Evolutionary conservation across 2,797 vertebrate species (phyloP).

Genomic region (Dromococcyx pavoninus): DNA sequence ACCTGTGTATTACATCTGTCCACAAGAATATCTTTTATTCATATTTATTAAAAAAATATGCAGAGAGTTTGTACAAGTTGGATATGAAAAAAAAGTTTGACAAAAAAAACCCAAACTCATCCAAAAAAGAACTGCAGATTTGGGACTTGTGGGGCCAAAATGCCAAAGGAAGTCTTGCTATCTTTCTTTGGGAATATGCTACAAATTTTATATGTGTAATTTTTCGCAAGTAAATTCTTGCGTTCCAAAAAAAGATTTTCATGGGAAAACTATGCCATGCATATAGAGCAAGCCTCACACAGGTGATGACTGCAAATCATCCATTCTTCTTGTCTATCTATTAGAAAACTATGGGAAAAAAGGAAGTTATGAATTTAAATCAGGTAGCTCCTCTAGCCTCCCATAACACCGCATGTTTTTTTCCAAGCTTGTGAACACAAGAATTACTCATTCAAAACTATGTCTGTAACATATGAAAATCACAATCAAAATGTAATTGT

Average conservation of each 20-base stretch:
- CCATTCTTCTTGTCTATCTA: conserved; percentile 18
- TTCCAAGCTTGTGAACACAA: conserved; percentile 19
- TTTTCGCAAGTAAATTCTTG: conserved; percentile 46
- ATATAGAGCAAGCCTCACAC: conserved; percentile 19
- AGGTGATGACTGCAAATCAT: conserved; percentile 54
- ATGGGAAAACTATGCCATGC: neutral
- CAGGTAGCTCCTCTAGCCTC: neutral
- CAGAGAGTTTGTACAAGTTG: conserved; percentile 61
- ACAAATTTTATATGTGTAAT: conserved; percentile 2
- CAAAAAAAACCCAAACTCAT: conserved; percentile 44
- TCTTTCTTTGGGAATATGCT: neutral
- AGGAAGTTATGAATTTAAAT: conserved; percentile 4
- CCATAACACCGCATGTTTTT: neutral
- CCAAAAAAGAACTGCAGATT: conserved; percentile 18
- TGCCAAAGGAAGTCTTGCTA: conserved; percentile 15
- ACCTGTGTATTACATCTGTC: conserved; percentile 65
- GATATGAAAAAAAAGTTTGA: conserved; percentile 21
- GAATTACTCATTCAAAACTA: conserved; percentile 13
- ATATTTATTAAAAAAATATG: conserved; percentile 72
- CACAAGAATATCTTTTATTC: conserved; percentile 74
- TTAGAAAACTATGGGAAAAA: neutral
- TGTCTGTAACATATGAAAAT: conserved; percentile 31
- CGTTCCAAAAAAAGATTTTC: conserved; percentile 47
- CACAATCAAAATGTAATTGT: conserved; percentile 39
- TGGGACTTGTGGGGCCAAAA: conserved; percentile 29